Evolutionary conservation across 2,888 invertebrate genomes (phyloP), one percentile per base, ranked within the genome.

Genomic region (Taenaris catops): DNA sequence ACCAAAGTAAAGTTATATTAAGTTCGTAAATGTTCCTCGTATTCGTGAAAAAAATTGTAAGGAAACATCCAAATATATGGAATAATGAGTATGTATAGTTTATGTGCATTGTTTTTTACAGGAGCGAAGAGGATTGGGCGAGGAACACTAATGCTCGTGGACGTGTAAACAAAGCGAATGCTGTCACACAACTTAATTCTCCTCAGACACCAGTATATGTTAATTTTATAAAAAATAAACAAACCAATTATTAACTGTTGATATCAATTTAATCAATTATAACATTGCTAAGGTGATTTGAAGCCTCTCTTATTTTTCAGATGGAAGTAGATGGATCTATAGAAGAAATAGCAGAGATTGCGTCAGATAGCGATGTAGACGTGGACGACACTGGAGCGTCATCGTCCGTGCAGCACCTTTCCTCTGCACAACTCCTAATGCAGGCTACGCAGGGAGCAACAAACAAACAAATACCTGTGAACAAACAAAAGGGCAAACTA

Each of bases 341-440:
- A 0, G 83, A 81, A 27, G 81, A 80, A 39, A 52, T 66, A 1
- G 46, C 61, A 1, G 75, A 78, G 19, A 59, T 63, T 32, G 80
- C 69, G 0, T 83, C 83, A 0, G 84, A 86, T 48, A 83, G 79
- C 27, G 86, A 86, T 51, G 83, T 86, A 0, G 86, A 84, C 41
- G 80, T 83, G 0, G 83, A 83, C 41, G 83, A 81, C 40, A 71
- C 63, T 8, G 55, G 62, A 1, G 41, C 52, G 0, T 46, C 63
- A 0, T 9, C 65, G 0, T 32, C 63, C 1, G 41, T 53, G 1
- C 58, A 70, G 0, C 70, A 66, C 7, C 56, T 80, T 0, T 79
- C 83, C 0, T 80, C 76, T 1, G 83, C 84, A 0, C 81, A 81
- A 31, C 63, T 83, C 0, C 63, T 84, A 1, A 75, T 78, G 71